Evolutionary conservation across 2,113 vertebrate genomes (phyloP).

Genomic region (Charadrius vociferus): DNA sequence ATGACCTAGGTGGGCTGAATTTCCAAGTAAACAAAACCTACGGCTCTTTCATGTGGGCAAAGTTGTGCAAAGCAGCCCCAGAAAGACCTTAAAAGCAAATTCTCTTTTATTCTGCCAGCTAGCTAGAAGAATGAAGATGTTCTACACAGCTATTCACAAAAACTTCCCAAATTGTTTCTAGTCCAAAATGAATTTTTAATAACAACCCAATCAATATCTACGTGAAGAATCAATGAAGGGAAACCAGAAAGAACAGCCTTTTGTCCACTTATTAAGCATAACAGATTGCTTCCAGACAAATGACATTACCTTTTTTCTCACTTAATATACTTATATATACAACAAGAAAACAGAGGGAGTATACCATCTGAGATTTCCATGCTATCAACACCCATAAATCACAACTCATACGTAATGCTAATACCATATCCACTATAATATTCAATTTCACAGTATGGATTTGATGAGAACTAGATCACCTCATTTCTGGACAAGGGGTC

Average conservation of each 20-base stretch:
- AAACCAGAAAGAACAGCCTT: not conserved
- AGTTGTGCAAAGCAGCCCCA: not conserved
- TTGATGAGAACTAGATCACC: not conserved
- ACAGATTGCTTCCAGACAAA: not conserved
- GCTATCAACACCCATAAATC: not conserved
- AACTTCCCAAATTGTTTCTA: not conserved
- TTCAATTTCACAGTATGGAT: not conserved
- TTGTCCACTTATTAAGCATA: not conserved
- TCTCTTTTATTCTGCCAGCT: not conserved
- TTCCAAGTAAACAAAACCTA: not conserved
- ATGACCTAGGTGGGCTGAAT: not conserved
- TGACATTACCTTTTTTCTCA: not conserved
- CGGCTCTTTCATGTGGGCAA: not conserved
- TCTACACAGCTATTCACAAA: not conserved
- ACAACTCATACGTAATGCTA: not conserved
- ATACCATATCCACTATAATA: not conserved
- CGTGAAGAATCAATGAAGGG: not conserved
- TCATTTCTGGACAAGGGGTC: not conserved
- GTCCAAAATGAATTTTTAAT: not conserved
- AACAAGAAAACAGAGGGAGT: not conserved
- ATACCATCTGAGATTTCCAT: not conserved
- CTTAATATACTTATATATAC: not conserved
- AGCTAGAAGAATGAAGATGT: not conserved
- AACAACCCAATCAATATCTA: not conserved
- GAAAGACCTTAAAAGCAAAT: not conserved